Percentiles rank a stretch among this genome's conserved stretches.
Conservation (phyloP, 2,113 vertebrate species). For the Protomyctophum bolini region DNA sequence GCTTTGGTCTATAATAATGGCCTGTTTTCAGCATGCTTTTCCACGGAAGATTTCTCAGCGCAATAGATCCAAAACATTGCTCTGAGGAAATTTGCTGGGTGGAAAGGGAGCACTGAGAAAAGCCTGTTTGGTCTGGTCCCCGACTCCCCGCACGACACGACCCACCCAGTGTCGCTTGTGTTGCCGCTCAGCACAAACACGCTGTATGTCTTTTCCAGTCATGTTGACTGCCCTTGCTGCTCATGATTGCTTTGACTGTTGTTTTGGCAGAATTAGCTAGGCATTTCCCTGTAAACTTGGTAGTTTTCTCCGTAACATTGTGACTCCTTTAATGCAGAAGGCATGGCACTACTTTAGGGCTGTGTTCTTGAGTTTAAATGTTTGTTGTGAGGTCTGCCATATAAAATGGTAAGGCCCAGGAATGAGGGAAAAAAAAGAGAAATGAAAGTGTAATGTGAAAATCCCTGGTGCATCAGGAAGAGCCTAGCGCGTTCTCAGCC, state of each 20-base stretch:
- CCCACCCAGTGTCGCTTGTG: neutral
- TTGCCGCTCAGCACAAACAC: conserved; percentile 6
- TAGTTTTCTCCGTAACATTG: no score
- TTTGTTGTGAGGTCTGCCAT: no score
- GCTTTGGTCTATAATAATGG: conserved; percentile 35
- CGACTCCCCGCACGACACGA: neutral
- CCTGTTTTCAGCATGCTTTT: conserved; percentile 40
- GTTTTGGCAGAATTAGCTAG: conserved; percentile 17
- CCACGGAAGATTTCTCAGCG: conserved; percentile 30
- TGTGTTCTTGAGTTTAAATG: no score
- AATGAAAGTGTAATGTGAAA: conserved; percentile 20
- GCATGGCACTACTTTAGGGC: no score
- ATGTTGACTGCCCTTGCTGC: neutral
- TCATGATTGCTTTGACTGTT: neutral
- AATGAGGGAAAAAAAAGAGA: no score
- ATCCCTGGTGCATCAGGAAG: neutral
- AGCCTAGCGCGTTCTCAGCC: conserved; percentile 21
- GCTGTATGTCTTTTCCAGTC: conserved; percentile 22
- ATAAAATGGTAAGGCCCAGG: no score
- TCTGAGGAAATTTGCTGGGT: conserved; percentile 38
- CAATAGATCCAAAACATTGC: conserved; percentile 24
- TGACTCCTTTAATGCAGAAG: no score
- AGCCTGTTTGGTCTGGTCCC: conserved; percentile 33
- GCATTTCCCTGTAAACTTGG: neutral
- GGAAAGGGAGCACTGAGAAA: conserved; percentile 42